These are phyloP conservation scores for Spongilla lacustris DNA, from an alignment of 37 sponge, comb jelly and placozoan species.

Conservation along the genomic window DNA sequence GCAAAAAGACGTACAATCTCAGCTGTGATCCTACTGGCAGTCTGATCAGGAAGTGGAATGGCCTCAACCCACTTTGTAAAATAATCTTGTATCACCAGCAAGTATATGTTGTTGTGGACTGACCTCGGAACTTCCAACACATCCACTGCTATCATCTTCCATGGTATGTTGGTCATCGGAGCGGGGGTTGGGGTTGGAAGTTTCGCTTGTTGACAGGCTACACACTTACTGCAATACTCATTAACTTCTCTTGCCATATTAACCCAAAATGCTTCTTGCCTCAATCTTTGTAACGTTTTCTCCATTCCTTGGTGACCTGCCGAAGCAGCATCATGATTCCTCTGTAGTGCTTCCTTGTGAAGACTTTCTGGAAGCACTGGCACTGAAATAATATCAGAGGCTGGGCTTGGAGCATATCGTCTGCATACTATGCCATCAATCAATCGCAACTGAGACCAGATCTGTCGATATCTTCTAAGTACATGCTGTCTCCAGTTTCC, in stretches of 20 bases:
- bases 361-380: conserved; percentile 32
- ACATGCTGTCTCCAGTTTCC: no score
- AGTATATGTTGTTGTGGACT: conserved; percentile 41
- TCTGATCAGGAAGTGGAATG: conserved; percentile 57
- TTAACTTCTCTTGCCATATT: conserved; percentile 38
- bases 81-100: conserved; percentile 55
- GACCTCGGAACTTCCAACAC: conserved; percentile 50
- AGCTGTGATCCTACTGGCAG: conserved; percentile 18
- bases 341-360: background rate
- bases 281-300: conserved; percentile 51
- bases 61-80: conserved; percentile 71
- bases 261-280: no score
- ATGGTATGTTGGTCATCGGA: conserved; percentile 26
- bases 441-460: conserved; percentile 48
- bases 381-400: conserved; percentile 7
- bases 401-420: conserved; percentile 23
- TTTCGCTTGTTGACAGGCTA: conserved; percentile 36
- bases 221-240: conserved; percentile 41
- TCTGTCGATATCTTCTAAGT: conserved; percentile 38
- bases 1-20: conserved; percentile 29
- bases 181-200: conserved; percentile 8
- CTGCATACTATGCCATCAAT: conserved; percentile 50
- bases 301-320: conserved; percentile 65
- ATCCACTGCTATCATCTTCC: conserved; percentile 55
- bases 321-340: conserved; percentile 13